phyloP scores from a whole-genome alignment of 2,888 invertebrate species.

The Thera obeliscata region DNA sequence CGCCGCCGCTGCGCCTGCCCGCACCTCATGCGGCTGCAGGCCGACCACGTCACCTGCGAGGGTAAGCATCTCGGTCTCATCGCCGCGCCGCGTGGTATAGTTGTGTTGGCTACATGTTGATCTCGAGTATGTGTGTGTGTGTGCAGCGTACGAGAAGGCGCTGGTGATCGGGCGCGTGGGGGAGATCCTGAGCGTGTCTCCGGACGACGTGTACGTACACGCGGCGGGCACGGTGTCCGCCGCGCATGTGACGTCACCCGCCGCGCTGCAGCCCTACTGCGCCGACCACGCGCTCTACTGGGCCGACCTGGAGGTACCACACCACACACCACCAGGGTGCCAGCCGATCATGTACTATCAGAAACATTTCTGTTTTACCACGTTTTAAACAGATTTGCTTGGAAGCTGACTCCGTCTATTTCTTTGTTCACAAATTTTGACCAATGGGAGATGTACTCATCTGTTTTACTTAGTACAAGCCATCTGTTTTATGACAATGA shows the following conservation, averaged over 20 bases:
- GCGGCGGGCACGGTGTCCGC: constrained; percentile 92
- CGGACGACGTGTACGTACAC: constrained; percentile 89
- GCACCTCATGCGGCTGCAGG: constrained; percentile 91
- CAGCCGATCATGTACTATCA: too few species aligned
- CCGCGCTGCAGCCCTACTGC: constrained; percentile 88
- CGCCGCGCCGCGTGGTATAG: neutral
- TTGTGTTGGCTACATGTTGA: too few species aligned
- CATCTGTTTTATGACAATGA: too few species aligned
- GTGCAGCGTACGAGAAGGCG: constrained; percentile 89
- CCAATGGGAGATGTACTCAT: too few species aligned
- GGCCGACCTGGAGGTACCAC: constrained; percentile 84
- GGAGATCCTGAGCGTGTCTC: constrained; percentile 93
- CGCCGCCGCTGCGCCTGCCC: constrained; percentile 92
- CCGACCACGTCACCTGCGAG: constrained; percentile 79
- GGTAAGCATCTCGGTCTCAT: constrained; percentile 34
- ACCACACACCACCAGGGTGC: too few species aligned
- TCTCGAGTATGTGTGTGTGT: constrained; percentile 18
- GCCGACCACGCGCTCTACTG: constrained; percentile 89
- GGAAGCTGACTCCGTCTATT: too few species aligned
- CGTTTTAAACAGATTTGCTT: too few species aligned
- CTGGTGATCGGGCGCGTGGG: constrained; percentile 89
- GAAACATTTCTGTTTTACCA: too few species aligned
- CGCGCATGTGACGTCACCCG: constrained; percentile 88
- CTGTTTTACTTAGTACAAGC: too few species aligned
- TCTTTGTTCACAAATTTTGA: too few species aligned